These are phyloP conservation scores for Syrmaticus mikado DNA, from an alignment of 2,113 vertebrate genomes.

Conservation along the genomic window DNA sequence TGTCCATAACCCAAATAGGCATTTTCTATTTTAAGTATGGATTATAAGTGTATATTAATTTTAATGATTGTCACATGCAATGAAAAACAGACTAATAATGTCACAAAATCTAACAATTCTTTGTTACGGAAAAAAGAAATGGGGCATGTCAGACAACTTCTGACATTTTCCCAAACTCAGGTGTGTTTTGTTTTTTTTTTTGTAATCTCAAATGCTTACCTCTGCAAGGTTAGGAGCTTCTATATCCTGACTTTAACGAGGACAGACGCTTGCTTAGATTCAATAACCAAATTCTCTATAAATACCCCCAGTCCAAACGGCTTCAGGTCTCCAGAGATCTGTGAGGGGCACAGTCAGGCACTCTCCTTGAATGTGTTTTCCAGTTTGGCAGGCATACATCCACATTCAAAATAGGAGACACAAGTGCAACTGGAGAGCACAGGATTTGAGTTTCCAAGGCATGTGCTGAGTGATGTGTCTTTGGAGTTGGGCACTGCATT, in stretches of 20 bases:
- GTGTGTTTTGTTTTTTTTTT: background rate
- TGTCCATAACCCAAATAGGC: background rate
- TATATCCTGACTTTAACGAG: background rate
- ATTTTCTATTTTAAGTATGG: background rate
- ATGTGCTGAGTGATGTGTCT: no score
- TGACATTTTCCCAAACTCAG: background rate
- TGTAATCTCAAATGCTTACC: background rate
- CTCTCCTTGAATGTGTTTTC: no score
- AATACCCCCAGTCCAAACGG: no score
- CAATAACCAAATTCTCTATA: no score
- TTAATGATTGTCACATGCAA: background rate
- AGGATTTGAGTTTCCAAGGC: no score
- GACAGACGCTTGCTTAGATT: no score
- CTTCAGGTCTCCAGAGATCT: no score
- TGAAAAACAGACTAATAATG: background rate
- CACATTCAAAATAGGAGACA: no score
- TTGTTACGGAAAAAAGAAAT: background rate
- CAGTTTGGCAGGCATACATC: no score
- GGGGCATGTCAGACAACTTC: background rate
- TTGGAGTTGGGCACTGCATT: no score
- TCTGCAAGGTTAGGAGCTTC: background rate
- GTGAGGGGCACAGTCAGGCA: no score
- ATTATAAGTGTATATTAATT: background rate
- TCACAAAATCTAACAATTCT: background rate
- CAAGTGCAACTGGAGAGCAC: no score